phyloP scores from a whole-genome alignment of 1,140 invertebrate genomes.

The Drosophila chauvacae region DNA sequence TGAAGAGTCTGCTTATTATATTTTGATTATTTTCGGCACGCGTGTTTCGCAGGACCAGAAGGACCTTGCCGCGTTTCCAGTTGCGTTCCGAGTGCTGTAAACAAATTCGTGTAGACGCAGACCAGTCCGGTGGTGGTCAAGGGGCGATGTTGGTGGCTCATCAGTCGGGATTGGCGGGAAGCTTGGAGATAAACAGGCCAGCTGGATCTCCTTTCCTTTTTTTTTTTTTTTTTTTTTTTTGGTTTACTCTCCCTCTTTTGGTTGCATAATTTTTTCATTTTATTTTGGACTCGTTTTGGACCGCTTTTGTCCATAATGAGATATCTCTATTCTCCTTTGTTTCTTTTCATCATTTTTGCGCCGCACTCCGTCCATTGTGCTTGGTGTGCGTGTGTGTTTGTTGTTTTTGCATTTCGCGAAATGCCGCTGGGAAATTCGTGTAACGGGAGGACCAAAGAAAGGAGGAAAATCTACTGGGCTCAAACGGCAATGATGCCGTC shows the following conservation, averaged over 20 bases:
- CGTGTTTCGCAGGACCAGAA: constrained; percentile 42
- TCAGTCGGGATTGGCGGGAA: constrained; percentile 13
- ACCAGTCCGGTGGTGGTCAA: constrained; percentile 27
- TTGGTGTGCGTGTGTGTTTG: constrained; percentile 46
- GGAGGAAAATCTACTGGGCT: constrained; percentile 63
- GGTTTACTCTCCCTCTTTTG: constrained; percentile 18
- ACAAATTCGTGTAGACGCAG: constrained; percentile 71
- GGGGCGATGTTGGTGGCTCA: constrained; percentile 9
- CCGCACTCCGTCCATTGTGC: constrained; percentile 39
- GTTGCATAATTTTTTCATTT: constrained; percentile 81
- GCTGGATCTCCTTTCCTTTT: constrained; percentile 9
- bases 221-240: neutral
- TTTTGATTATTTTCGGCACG: constrained; percentile 78
- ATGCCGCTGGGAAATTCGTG: constrained; percentile 77
- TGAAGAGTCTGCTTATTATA: constrained; percentile 77
- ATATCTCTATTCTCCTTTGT: constrained; percentile 81
- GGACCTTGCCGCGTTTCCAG: constrained; percentile 13
- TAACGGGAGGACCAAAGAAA: constrained; percentile 21
- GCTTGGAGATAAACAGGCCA: constrained; percentile 33
- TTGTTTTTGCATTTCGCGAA: constrained; percentile 76
- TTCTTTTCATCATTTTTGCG: constrained; percentile 72
- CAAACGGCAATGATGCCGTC: constrained; percentile 71
- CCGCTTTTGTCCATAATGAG: constrained; percentile 80
- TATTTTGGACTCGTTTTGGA: constrained; percentile 63
- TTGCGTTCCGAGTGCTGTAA: constrained; percentile 55